These are phyloP conservation scores for Melanotus villosus DNA, from an alignment of 2,888 invertebrate species.

Conservation along the genomic window DNA sequence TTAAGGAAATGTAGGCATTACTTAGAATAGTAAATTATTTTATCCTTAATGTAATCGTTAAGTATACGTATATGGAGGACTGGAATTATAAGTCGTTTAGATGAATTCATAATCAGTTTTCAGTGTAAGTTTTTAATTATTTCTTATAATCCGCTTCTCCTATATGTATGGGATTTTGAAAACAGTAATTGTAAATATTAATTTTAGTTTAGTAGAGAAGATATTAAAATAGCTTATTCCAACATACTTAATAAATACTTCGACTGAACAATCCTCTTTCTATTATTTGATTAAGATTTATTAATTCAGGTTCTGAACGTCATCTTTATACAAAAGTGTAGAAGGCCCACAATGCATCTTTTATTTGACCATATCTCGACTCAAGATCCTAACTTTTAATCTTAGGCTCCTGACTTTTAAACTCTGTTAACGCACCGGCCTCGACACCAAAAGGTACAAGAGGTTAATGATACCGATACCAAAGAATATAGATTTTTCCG, in stretches of 20 bases:
- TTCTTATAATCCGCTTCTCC: constrained; percentile 43
- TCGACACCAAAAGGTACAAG: too few species aligned
- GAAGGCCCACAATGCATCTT: too few species aligned
- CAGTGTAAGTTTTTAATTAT: constrained; percentile 12
- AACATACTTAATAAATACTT: neutral
- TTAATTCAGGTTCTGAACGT: too few species aligned
- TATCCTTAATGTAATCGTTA: neutral
- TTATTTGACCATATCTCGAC: too few species aligned
- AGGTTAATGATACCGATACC: too few species aligned
- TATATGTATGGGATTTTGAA: constrained; percentile 36
- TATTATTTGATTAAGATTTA: too few species aligned
- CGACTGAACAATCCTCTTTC: too few species aligned
- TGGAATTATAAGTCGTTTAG: constrained; percentile 33
- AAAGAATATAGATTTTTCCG: too few species aligned
- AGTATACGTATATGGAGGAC: constrained; percentile 42
- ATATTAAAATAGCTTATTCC: neutral
- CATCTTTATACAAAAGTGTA: too few species aligned
- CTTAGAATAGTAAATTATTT: constrained; percentile 24
- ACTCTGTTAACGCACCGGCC: too few species aligned
- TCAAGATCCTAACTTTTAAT: too few species aligned
- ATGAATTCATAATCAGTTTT: neutral
- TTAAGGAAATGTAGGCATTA: neutral
- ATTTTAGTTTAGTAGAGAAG: neutral
- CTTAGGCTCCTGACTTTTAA: too few species aligned
- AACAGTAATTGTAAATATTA: constrained; percentile 21